Percentiles rank a stretch among this genome's conserved stretches.
Evolutionary conservation across 2,888 invertebrate species (phyloP).

Genomic region (Pterostichus madidus): DNA sequence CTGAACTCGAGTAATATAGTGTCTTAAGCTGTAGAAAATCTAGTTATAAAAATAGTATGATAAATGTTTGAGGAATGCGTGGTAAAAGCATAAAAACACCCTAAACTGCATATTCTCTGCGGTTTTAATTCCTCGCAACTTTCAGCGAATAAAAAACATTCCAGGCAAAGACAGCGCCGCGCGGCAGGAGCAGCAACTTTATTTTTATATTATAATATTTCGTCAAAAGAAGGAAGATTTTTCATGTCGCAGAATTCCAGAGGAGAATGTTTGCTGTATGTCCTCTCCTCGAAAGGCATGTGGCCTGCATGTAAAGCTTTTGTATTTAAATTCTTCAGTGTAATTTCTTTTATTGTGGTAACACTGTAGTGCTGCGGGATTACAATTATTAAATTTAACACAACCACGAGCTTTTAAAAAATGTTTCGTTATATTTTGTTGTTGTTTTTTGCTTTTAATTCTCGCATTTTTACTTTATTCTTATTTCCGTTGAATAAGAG

Average conservation of each 20-base stretch:
- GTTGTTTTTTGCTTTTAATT: constrained; percentile 60
- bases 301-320: constrained; percentile 55
- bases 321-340: constrained; percentile 66
- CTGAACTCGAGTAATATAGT: no score
- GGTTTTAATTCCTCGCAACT: constrained; percentile 29
- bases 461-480: constrained; percentile 56
- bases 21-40: background rate
- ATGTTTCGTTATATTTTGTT: constrained; percentile 62
- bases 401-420: constrained; percentile 63
- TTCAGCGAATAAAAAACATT: constrained; percentile 14
- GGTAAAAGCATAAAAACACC: constrained; percentile 3
- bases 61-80: constrained; percentile 7
- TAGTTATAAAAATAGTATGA: background rate
- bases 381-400: constrained; percentile 66
- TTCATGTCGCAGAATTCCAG: constrained; percentile 52
- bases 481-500: constrained; percentile 33
- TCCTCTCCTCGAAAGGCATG: constrained; percentile 48
- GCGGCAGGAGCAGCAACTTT: constrained; percentile 11
- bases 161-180: background rate
- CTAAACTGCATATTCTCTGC: constrained; percentile 24
- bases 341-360: constrained; percentile 67
- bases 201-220: constrained; percentile 62
- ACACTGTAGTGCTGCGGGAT: constrained; percentile 61
- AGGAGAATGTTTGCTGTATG: constrained; percentile 52
- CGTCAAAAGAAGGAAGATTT: constrained; percentile 61